These are phyloP conservation scores for Pyrocoelia pectoralis DNA, from an alignment of 2,888 invertebrate species.

Conservation along the genomic window DNA sequence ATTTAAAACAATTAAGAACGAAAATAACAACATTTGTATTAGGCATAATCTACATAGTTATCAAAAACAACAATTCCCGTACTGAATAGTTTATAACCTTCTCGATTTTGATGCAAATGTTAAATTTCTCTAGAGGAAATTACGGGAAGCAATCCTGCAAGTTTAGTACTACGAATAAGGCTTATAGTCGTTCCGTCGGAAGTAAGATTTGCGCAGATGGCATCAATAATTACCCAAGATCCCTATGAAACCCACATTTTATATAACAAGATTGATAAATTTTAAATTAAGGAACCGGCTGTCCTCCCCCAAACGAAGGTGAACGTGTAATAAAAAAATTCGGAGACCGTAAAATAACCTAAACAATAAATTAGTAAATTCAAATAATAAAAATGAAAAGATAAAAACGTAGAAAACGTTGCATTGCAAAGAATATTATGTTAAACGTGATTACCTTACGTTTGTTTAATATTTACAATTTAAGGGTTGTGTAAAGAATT, in stretches of 20 bases:
- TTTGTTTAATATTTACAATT: background rate
- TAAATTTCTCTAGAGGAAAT: slow-evolving; percentile 43
- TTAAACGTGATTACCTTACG: background rate
- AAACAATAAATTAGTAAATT: background rate
- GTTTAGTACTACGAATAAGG: slow-evolving; percentile 41
- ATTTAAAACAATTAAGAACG: too few relatives aligned
- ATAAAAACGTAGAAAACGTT: background rate
- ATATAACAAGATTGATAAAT: slow-evolving; percentile 41
- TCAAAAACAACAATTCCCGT: slow-evolving; percentile 4
- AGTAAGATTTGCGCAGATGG: slow-evolving; percentile 43
- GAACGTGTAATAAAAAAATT: slow-evolving; percentile 39
- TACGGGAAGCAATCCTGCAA: slow-evolving; percentile 44
- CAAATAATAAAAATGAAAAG: background rate
- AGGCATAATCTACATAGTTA: too few relatives aligned
- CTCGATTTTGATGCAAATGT: slow-evolving; percentile 20
- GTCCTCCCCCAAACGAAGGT: slow-evolving; percentile 21
- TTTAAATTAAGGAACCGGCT: slow-evolving; percentile 41
- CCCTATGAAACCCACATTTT: slow-evolving; percentile 41
- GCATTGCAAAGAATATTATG: background rate
- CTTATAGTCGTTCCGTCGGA: slow-evolving; percentile 43
- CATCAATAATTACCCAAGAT: slow-evolving; percentile 47
- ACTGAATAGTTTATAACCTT: slow-evolving; percentile 30
- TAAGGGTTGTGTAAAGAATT: background rate
- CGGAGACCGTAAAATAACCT: slow-evolving; percentile 43
- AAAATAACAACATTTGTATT: too few relatives aligned